Conservation (phyloP, 2,113 vertebrate species). For the Eolophus roseicapilla region DNA sequence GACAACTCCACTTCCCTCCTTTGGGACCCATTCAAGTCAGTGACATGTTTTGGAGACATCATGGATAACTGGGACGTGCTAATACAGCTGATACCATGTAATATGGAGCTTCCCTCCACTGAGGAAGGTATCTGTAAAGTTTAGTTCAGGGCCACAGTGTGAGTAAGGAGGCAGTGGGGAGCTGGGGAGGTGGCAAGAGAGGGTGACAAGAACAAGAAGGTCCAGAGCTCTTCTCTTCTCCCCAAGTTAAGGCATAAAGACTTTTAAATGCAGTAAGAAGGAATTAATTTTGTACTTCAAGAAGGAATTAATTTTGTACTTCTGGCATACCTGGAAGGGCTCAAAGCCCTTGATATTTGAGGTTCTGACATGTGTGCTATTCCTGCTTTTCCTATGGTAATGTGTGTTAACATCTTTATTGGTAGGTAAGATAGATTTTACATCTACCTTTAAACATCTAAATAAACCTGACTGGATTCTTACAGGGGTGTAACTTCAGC, state of each 20-base stretch:
- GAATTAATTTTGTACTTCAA: neutral
- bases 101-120: rapidly evolving
- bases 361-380: neutral
- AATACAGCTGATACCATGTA: rapidly evolving
- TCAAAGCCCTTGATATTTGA: neutral
- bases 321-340: neutral
- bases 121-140: neutral
- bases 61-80: neutral
- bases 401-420: neutral
- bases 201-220: neutral
- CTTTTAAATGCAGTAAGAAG: neutral
- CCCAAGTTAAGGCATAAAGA: neutral
- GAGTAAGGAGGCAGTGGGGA: rapidly evolving
- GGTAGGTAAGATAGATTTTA: neutral
- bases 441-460: neutral
- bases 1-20: neutral
- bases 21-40: neutral
- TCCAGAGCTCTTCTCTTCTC: neutral
- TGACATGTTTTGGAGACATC: neutral
- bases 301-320: neutral
- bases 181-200: neutral
- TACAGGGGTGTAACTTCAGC: neutral
- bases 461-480: neutral
- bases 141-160: neutral
- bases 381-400: neutral